Conservation (phyloP, 2,797 vertebrate genomes). For the Rallus crepitans region DNA sequence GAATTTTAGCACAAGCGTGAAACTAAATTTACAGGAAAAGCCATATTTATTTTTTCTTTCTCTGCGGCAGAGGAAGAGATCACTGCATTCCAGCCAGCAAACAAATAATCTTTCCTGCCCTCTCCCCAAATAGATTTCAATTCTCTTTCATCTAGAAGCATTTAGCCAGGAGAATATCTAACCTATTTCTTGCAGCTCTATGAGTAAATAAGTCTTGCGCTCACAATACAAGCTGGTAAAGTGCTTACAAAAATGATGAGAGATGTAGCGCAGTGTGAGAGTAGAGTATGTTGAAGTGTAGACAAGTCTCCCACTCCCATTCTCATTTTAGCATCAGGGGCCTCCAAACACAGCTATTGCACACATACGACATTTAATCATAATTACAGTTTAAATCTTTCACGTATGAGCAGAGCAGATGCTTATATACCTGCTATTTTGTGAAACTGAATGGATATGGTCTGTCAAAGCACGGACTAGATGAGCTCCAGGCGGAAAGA, state of each 20-base stretch:
- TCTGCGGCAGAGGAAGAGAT: not conserved
- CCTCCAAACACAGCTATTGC: not conserved
- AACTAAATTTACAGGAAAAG: constrained; percentile 24
- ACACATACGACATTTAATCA: not conserved
- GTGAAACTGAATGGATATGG: not conserved
- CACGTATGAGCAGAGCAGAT: not conserved
- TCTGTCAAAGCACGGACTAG: not conserved
- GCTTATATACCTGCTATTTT: not conserved
- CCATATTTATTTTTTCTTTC: not conserved
- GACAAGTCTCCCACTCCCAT: not conserved
- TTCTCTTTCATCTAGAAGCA: not conserved
- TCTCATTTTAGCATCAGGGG: not conserved
- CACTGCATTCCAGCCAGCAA: not conserved
- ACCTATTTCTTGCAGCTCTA: not conserved
- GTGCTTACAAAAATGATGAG: not conserved
- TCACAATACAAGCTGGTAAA: not conserved
- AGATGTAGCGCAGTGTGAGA: not conserved
- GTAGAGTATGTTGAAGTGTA: not conserved
- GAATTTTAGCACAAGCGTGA: constrained; percentile 7
- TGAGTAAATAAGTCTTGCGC: not conserved
- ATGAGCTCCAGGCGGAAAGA: not conserved
- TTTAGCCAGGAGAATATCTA: constrained; percentile 16
- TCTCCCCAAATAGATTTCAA: constrained; percentile 1
- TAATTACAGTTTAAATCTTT: not conserved
- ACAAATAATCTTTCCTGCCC: not conserved